These are phyloP conservation scores for Drymonia ruficornis DNA, from an alignment of 2,888 invertebrate genomes.

Conservation along the genomic window DNA sequence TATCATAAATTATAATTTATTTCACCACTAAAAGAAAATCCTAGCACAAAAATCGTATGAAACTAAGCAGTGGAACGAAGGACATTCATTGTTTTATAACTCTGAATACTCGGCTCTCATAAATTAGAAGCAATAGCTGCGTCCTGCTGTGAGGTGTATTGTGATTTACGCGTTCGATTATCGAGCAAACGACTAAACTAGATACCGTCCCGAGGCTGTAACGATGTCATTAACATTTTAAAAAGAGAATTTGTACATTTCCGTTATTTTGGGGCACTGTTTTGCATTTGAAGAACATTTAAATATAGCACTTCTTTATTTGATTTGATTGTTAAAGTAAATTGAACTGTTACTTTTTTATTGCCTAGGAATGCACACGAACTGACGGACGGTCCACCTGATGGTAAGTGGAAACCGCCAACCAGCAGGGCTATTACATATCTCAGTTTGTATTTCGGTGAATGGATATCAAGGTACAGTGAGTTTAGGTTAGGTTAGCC, in stretches of 20 bases:
- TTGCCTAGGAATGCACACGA: no score
- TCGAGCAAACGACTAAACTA: constrained; percentile 66
- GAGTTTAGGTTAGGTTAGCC: no score
- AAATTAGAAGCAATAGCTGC: constrained; percentile 63
- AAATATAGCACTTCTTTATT: no score
- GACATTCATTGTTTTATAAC: constrained; percentile 15
- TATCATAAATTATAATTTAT: constrained; percentile 30
- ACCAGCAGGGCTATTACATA: no score
- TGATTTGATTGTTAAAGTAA: no score
- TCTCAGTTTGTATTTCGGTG: no score
- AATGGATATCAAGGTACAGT: no score
- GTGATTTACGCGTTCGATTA: constrained; percentile 74
- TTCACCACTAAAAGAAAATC: constrained; percentile 4
- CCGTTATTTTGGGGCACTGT: background rate
- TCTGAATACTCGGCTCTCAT: constrained; percentile 45
- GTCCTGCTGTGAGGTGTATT: constrained; percentile 67
- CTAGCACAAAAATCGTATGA: constrained; percentile 10
- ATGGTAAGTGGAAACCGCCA: no score
- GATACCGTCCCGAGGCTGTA: constrained; percentile 57
- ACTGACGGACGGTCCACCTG: no score
- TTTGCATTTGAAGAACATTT: no score
- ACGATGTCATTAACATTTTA: constrained; percentile 65
- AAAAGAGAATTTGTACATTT: constrained; percentile 40
- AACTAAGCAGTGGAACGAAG: constrained; percentile 14
- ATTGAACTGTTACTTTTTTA: no score